Percentiles rank a stretch among this genome's conserved stretches.
These are phyloP conservation scores for Psephotus haematonotus DNA, from an alignment of 2,113 vertebrate genomes.

Conservation along the genomic window DNA sequence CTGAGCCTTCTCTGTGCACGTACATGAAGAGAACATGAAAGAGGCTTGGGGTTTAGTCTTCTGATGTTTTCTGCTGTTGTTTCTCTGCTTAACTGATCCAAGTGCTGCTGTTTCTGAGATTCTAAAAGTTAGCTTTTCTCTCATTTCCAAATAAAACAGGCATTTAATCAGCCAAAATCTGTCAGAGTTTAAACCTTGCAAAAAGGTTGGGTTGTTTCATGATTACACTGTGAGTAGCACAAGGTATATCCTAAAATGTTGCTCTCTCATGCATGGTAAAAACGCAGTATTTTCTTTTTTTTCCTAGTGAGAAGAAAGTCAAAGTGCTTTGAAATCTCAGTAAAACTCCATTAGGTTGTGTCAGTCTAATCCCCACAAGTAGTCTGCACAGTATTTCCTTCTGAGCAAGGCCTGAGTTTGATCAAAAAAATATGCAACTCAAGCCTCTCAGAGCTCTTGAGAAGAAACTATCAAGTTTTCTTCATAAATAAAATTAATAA, in stretches of 20 bases:
- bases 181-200: neutral
- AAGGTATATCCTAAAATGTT: neutral
- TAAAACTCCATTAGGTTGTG: neutral
- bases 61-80: neutral
- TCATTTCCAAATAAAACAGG: neutral
- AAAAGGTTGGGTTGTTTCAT: neutral
- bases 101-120: neutral
- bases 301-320: neutral
- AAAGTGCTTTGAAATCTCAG: conserved; percentile 1
- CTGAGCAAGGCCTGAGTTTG: neutral
- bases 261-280: neutral
- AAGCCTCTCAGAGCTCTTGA: neutral
- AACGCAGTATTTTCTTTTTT: neutral
- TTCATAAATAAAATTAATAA: neutral
- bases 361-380: neutral
- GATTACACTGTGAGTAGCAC: neutral
- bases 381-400: neutral
- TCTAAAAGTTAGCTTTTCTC: neutral
- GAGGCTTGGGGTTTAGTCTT: neutral
- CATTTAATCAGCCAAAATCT: neutral
- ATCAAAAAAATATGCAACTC: neutral
- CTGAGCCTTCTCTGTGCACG: neutral
- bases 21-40: neutral
- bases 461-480: conserved; percentile 14
- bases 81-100: neutral